phyloP scores from a whole-genome alignment of 1,140 invertebrate genomes.

The Diabrotica virgifera region DNA sequence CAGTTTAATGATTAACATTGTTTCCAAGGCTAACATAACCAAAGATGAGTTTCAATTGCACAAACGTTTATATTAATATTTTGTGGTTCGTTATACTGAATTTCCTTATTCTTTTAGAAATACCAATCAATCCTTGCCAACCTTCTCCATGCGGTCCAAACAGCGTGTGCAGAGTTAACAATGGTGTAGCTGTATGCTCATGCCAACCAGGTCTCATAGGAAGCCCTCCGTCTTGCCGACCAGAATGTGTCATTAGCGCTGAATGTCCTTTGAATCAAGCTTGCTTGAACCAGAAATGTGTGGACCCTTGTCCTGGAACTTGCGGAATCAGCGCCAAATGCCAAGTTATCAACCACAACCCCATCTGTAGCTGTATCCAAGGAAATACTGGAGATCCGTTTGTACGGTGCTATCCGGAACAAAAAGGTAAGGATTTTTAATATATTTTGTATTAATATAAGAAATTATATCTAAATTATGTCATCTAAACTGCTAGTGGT shows the following conservation, averaged over 20 bases:
- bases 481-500: no score
- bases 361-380: constrained; percentile 68
- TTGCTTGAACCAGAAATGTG: constrained; percentile 67
- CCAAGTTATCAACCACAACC: constrained; percentile 71
- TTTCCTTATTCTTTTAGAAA: constrained; percentile 18
- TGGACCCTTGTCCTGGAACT: constrained; percentile 68
- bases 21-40: no score
- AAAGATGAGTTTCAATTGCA: no score
- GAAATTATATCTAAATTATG: no score
- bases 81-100: neutral
- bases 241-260: constrained; percentile 69
- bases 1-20: no score
- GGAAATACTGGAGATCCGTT: constrained; percentile 73
- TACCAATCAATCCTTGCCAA: constrained; percentile 47
- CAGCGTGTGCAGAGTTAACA: constrained; percentile 63
- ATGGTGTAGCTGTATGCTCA: constrained; percentile 70
- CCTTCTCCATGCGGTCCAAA: constrained; percentile 64
- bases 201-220: constrained; percentile 67
- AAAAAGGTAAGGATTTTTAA: constrained; percentile 12
- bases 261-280: constrained; percentile 67
- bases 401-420: constrained; percentile 55
- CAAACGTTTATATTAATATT: neutral
- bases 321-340: constrained; percentile 73
- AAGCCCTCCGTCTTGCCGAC: constrained; percentile 70
- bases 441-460: no score